Percentiles rank a stretch among this genome's conserved stretches.
phyloP scores from a whole-genome alignment of 2,888 invertebrate genomes.

The Microdon myrmicae region DNA sequence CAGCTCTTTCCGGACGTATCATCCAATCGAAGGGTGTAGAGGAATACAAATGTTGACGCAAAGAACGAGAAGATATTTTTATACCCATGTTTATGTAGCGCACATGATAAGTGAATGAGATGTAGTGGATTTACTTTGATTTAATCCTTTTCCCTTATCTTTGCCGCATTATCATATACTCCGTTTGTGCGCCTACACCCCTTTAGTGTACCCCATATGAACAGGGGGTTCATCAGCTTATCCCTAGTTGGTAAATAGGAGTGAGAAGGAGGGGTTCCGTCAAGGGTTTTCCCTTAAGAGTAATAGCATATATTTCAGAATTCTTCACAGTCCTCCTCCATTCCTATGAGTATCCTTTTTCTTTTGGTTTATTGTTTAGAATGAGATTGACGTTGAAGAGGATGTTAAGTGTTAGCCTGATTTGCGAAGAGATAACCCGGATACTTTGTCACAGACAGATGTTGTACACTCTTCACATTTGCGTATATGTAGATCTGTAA shows the following conservation, averaged over 20 bases:
- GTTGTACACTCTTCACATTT: slow-evolving; percentile 1
- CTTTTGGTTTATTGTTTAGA: slow-evolving; percentile 44
- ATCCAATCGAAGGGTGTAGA: background rate
- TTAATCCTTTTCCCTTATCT: slow-evolving; percentile 49
- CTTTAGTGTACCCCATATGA: too few species aligned
- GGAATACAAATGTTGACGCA: too few species aligned
- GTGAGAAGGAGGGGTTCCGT: background rate
- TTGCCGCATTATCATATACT: slow-evolving; percentile 31
- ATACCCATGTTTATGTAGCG: slow-evolving; percentile 32
- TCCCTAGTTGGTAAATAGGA: background rate
- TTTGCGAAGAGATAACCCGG: slow-evolving; percentile 43
- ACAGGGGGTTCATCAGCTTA: too few species aligned
- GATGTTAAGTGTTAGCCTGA: slow-evolving; percentile 50
- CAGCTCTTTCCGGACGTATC: too few species aligned
- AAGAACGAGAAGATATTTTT: slow-evolving; percentile 7
- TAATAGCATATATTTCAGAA: slow-evolving; percentile 22
- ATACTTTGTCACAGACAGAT: slow-evolving; percentile 47
- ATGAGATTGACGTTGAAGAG: slow-evolving; percentile 48
- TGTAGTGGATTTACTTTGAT: slow-evolving; percentile 47
- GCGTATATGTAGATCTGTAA: slow-evolving; percentile 2
- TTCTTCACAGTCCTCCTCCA: slow-evolving; percentile 4
- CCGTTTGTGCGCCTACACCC: background rate
- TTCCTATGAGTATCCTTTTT: slow-evolving; percentile 5
- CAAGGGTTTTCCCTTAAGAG: slow-evolving; percentile 24
- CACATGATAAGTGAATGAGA: slow-evolving; percentile 42